Conservation (phyloP, 2,113 vertebrate species). For the Mormoops blainvillei region DNA sequence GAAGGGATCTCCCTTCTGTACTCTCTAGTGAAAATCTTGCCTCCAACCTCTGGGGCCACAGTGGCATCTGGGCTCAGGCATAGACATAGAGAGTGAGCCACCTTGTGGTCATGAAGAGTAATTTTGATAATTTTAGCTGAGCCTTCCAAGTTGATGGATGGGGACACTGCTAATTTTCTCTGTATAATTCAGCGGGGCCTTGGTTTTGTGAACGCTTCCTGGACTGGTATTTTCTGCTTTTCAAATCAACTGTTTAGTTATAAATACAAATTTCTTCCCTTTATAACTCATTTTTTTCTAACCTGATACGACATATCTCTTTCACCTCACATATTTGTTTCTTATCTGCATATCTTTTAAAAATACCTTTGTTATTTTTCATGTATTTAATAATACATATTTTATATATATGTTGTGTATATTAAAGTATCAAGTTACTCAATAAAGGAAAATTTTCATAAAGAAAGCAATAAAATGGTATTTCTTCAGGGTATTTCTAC, state of each 20-base stretch:
- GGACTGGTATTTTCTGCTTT: not conserved
- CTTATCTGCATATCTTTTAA: not conserved
- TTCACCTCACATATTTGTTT: not conserved
- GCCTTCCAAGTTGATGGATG: not conserved
- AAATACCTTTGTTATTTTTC: not conserved
- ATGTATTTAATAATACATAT: not conserved
- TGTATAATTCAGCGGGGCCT: not conserved
- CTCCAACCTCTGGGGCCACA: not conserved
- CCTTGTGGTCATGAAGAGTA: constrained; percentile 69
- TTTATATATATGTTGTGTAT: not conserved
- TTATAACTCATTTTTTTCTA: not conserved
- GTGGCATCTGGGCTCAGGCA: not conserved
- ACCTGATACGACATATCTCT: not conserved
- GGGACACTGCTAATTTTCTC: not conserved
- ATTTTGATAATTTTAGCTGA: not conserved
- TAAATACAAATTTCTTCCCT: not conserved
- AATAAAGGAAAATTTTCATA: not conserved
- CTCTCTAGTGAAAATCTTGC: not conserved
- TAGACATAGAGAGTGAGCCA: constrained; percentile 74
- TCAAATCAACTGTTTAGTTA: not conserved
- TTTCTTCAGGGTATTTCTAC: not conserved
- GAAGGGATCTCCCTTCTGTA: not conserved
- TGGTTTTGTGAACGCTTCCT: not conserved
- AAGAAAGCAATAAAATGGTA: not conserved
- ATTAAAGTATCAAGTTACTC: not conserved